phyloP scores from a whole-genome alignment of 2,797 vertebrate species.

The Vultur gryphus region DNA sequence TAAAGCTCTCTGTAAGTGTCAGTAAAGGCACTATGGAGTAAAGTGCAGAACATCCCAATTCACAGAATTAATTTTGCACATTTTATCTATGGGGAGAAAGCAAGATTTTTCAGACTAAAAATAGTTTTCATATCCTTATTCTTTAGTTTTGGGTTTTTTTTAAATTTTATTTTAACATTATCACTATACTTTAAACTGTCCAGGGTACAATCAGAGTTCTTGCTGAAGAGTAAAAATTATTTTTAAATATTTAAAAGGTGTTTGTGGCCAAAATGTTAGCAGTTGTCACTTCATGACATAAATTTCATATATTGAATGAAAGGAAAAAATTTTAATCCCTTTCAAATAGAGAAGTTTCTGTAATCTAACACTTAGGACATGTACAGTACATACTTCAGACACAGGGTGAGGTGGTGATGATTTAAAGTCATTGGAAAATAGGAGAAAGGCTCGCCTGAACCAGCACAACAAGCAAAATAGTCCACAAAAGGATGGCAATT shows the following conservation, averaged over 20 bases:
- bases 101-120: not conserved
- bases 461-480: not conserved
- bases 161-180: not conserved
- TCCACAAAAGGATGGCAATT: not conserved
- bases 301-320: not conserved
- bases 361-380: not conserved
- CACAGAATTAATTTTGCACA: not conserved
- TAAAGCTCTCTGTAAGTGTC: not conserved
- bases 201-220: not conserved
- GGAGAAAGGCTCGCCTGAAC: not conserved
- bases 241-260: not conserved
- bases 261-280: not conserved
- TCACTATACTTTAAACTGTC: not conserved
- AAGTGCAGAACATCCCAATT: not conserved
- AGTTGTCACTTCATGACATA: not conserved
- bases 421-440: not conserved
- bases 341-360: not conserved
- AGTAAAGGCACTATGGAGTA: not conserved
- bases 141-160: not conserved
- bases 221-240: not conserved
- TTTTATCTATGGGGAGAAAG: not conserved
- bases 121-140: not conserved
- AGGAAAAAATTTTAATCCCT: not conserved
- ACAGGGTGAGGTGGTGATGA: not conserved
- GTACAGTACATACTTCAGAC: not conserved